Conservation (phyloP, 1,140 invertebrate genomes). For the Aphaenogaster floridana region DNA sequence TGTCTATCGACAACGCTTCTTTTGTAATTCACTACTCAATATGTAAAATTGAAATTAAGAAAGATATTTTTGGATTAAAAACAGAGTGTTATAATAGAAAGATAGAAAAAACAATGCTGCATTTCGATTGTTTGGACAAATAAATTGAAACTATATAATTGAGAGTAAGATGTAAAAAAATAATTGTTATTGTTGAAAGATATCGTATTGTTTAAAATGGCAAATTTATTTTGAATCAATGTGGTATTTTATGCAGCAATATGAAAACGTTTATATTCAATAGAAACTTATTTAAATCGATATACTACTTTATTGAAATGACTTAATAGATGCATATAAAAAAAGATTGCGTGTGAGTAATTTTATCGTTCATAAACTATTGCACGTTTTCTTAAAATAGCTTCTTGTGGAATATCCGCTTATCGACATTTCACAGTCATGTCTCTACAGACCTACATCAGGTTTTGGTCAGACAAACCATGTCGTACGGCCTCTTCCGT, state of each 20-base stretch:
- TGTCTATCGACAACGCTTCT: background rate
- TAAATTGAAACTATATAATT: background rate
- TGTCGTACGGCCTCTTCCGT: conserved; percentile 41
- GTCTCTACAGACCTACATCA: conserved; percentile 26
- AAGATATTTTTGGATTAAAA: background rate
- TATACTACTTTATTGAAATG: background rate
- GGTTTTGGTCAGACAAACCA: background rate
- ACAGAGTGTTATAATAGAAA: background rate
- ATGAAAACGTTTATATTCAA: background rate
- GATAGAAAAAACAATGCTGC: background rate
- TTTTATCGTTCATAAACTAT: conserved; percentile 2
- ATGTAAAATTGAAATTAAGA: background rate
- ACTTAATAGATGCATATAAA: background rate
- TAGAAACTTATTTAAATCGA: conserved; percentile 10
- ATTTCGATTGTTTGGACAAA: background rate
- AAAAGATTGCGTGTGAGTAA: background rate
- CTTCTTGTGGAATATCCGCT: background rate
- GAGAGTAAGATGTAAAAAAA: background rate
- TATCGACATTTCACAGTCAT: background rate
- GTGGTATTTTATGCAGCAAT: background rate
- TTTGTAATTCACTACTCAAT: background rate
- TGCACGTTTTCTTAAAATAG: background rate
- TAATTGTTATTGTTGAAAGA: background rate
- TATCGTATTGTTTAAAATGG: background rate
- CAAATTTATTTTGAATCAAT: background rate